Evolutionary conservation across 1,140 invertebrate species (phyloP).

Genomic region (Telenomus remus): DNA sequence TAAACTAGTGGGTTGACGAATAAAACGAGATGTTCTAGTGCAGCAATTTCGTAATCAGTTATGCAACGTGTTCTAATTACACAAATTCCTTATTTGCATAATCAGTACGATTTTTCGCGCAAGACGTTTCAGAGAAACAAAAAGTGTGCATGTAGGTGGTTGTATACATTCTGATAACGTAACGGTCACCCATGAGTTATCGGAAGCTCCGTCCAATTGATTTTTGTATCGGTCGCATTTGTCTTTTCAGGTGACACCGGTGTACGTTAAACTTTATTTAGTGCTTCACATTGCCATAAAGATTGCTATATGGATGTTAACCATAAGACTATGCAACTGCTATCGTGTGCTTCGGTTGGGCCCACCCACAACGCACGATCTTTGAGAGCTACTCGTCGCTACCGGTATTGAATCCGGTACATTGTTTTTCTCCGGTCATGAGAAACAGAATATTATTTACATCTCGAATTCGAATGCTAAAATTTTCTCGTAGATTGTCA

Average conservation of each 20-base stretch:
- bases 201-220: conserved; percentile 7
- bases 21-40: conserved; percentile 28
- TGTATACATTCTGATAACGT: conserved; percentile 2
- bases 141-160: not conserved
- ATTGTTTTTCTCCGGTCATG: conserved; percentile 74
- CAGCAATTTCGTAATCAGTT: conserved; percentile 31
- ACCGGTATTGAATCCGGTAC: conserved; percentile 75
- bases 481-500: conserved; percentile 30
- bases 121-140: conserved; percentile 1
- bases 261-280: conserved; percentile 65
- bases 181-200: conserved; percentile 17
- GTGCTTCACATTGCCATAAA: conserved; percentile 69
- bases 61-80: conserved; percentile 44
- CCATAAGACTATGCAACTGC: conserved; percentile 62
- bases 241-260: conserved; percentile 28
- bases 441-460: conserved; percentile 73
- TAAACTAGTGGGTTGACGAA: conserved; percentile 49
- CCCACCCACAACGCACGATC: conserved; percentile 76
- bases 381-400: conserved; percentile 64
- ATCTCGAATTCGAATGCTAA: conserved; percentile 58
- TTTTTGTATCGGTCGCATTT: conserved; percentile 36
- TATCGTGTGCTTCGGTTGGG: conserved; percentile 65
- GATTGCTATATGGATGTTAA: conserved; percentile 59
- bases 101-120: conserved; percentile 6
- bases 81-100: conserved; percentile 26